Base-by-base conservation (phyloP, 37 sponge, comb jelly and placozoan genomes). In the Halisarca cf. caerulea region DNA sequence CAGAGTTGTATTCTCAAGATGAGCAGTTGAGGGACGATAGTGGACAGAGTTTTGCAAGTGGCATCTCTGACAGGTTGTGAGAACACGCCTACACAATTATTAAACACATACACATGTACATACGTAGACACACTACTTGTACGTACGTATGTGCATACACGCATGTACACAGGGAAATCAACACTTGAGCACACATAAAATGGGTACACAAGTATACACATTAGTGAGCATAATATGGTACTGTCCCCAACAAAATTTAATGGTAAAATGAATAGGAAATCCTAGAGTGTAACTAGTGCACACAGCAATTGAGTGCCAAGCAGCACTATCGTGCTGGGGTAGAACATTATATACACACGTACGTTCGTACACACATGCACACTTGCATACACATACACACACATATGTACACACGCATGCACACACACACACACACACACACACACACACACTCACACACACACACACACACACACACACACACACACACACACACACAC, bases 41-140 rank as follows among this genome's bases (percentile, higher is more conserved):
- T 7, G 36, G 15, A 35, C 23, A 20, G 35, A 27, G 21, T 45
- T 35, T 18, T 6, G 14, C 8, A 53, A 27, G n/a, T 43, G 21
- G 45, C 55, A 47, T 14, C 64, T 27, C n/a, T 14, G 44, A 44
- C 58, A 71, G 51, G 85, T 84, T 17, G 86, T 84, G 58, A 35
- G 80, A 36, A 83, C 61, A 9, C 94, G 60, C 44, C 89, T 79
- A 5, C 90, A 92, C 47, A 90, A 90, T 32, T 82, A 78, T 35
- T 82, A 81, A 59, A 94, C 94, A 70, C 92, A 91, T 30, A 94
- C 75, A 35, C 84, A 68, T 27, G 33, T 6, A 3, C 17, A 34
- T 34, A 68, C 51, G 51, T 47, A 47, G 6, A 47, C 51, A 47
- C 51, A 47, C 51, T n/a, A n/a, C n/a, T n/a, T n/a, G n/a, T n/a